Conservation (phyloP, 2,888 invertebrate species). For the Lamellibrachia columna region DNA sequence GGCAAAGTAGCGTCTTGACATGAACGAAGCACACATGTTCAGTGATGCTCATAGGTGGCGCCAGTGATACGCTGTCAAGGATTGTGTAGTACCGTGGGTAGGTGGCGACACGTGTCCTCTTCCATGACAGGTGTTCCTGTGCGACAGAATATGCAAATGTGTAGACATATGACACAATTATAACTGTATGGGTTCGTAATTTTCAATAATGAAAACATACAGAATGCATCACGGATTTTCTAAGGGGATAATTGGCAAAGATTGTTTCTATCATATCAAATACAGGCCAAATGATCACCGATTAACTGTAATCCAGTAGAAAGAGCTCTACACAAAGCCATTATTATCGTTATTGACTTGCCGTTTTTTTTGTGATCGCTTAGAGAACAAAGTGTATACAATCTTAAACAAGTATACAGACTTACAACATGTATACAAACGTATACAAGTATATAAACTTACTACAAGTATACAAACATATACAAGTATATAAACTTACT, state of each 20-base stretch:
- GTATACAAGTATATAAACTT: too few relatives aligned
- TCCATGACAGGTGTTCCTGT: conserved; percentile 40
- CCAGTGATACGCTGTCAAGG: conserved; percentile 38
- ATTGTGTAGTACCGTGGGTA: conserved; percentile 43
- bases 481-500: too few relatives aligned
- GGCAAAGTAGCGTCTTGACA: conserved; percentile 38
- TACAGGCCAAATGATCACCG: background rate
- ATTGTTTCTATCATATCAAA: background rate
- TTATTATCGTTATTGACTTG: too few relatives aligned
- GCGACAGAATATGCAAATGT: background rate
- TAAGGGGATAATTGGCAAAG: background rate
- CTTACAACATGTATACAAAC: too few relatives aligned
- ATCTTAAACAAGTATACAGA: too few relatives aligned
- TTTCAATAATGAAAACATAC: background rate
- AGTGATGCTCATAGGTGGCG: conserved; percentile 18
- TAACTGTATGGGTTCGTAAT: background rate
- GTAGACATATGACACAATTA: background rate
- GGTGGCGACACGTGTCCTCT: conserved; percentile 36
- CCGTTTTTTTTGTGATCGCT: too few relatives aligned
- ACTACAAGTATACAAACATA: too few relatives aligned
- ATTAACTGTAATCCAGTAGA: too few relatives aligned
- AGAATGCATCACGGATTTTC: background rate
- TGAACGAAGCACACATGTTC: conserved; percentile 18
- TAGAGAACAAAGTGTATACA: too few relatives aligned
- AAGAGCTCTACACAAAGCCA: too few relatives aligned